These are phyloP conservation scores for Trachymyrmex cornetzi DNA, from an alignment of 1,140 invertebrate genomes.

Conservation along the genomic window DNA sequence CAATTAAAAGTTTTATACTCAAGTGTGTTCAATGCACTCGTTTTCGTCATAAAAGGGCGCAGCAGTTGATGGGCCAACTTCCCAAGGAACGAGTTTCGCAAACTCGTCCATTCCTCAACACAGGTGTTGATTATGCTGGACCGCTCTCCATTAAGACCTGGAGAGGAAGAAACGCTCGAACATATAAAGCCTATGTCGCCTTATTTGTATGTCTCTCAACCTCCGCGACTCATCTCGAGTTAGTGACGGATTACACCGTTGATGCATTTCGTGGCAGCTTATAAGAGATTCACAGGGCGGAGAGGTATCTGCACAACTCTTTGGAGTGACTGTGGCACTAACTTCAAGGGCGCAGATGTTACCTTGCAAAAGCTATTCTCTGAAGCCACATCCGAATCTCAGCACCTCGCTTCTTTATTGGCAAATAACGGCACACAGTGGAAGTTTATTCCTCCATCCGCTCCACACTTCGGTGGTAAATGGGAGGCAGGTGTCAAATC, in stretches of 20 bases:
- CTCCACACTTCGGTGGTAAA: no score
- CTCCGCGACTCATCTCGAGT: neutral
- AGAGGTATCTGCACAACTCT: neutral
- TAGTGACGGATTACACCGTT: neutral
- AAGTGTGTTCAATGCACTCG: neutral
- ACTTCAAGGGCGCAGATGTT: neutral
- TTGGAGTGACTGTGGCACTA: constrained; percentile 5
- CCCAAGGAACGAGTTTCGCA: neutral
- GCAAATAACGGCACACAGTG: no score
- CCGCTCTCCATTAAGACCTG: neutral
- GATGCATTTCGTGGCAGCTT: neutral
- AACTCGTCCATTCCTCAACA: neutral
- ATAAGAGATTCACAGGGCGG: no score
- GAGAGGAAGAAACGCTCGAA: neutral
- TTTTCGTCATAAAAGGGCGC: neutral
- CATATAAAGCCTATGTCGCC: neutral
- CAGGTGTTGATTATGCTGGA: neutral
- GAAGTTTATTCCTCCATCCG: no score
- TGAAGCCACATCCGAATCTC: no score
- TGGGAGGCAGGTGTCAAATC: no score
- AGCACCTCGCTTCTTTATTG: no score
- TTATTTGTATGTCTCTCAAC: no score
- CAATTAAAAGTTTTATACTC: neutral
- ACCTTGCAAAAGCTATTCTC: no score
- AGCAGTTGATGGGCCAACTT: no score